Evolutionary conservation across 2,888 invertebrate species (phyloP).

Genomic region (Cataglyphis albicans): DNA sequence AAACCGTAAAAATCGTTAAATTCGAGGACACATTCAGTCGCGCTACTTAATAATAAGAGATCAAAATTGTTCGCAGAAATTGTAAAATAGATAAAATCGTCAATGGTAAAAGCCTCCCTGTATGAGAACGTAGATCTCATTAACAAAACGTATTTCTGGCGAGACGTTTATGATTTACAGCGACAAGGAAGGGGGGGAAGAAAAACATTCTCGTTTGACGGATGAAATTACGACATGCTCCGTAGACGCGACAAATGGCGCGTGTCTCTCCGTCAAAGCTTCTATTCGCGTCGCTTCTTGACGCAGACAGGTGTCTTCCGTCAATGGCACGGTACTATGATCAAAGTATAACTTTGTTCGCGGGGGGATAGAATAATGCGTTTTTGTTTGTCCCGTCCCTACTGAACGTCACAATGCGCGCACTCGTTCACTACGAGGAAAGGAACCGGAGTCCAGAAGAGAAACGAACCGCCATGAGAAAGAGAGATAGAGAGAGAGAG

Average conservation of each 20-base stretch:
- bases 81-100: constrained; percentile 1
- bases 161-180: constrained; percentile 62
- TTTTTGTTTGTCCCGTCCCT: constrained; percentile 46
- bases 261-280: constrained; percentile 73
- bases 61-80: background rate
- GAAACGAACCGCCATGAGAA: constrained; percentile 44
- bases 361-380: constrained; percentile 34
- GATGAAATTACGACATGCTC: constrained; percentile 71
- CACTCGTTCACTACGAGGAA: constrained; percentile 20
- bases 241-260: constrained; percentile 71
- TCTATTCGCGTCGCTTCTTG: constrained; percentile 65
- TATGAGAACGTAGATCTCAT: constrained; percentile 22
- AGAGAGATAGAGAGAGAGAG: constrained; percentile 43
- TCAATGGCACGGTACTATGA: constrained; percentile 53
- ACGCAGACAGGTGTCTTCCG: constrained; percentile 69
- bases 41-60: background rate
- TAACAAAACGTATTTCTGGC: constrained; percentile 50
- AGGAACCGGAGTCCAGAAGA: constrained; percentile 21
- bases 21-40: background rate
- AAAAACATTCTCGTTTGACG: constrained; percentile 66
- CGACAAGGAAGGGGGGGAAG: constrained; percentile 26
- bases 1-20: background rate
- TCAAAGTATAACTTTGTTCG: constrained; percentile 38
- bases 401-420: constrained; percentile 41
- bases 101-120: background rate